phyloP scores from a whole-genome alignment of 1,140 invertebrate species.

The Drosophila miranda region DNA sequence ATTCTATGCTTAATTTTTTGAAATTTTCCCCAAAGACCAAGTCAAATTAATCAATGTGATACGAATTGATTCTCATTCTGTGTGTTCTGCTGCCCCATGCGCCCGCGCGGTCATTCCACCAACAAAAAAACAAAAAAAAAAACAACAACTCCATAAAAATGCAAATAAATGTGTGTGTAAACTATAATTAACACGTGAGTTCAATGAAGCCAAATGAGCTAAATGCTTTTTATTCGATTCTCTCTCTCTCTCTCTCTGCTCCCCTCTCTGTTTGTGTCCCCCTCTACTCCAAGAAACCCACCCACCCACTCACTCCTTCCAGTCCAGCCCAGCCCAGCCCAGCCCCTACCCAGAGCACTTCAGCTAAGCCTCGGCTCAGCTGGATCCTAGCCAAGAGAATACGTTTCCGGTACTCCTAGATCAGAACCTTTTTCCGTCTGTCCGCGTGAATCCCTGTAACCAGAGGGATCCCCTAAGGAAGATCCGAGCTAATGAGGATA shows the following conservation, averaged over 20 bases:
- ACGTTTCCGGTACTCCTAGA: no score
- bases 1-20: constrained; percentile 61
- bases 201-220: constrained; percentile 51
- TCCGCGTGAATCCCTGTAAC: no score
- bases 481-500: no score
- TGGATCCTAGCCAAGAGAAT: no score
- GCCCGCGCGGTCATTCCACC: constrained; percentile 3
- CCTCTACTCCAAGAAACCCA: constrained; percentile 13
- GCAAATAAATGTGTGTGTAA: constrained; percentile 58
- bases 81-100: constrained; percentile 63
- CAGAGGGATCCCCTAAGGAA: no score
- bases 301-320: constrained; percentile 16
- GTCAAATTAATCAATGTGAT: constrained; percentile 70
- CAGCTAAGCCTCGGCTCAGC: no score
- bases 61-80: constrained; percentile 72
- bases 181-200: constrained; percentile 73
- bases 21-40: constrained; percentile 45
- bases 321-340: not conserved
- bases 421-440: no score
- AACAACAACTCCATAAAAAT: constrained; percentile 47
- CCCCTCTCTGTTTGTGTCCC: constrained; percentile 7
- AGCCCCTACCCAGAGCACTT: no score
- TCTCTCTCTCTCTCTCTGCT: constrained; percentile 16
- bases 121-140: constrained; percentile 5
- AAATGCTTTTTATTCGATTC: constrained; percentile 55